A percentile compares a stretch with the other conserved stretches of the same genome.
Conservation (phyloP, 2,888 invertebrate genomes). For the Herminia tarsipennalis region DNA sequence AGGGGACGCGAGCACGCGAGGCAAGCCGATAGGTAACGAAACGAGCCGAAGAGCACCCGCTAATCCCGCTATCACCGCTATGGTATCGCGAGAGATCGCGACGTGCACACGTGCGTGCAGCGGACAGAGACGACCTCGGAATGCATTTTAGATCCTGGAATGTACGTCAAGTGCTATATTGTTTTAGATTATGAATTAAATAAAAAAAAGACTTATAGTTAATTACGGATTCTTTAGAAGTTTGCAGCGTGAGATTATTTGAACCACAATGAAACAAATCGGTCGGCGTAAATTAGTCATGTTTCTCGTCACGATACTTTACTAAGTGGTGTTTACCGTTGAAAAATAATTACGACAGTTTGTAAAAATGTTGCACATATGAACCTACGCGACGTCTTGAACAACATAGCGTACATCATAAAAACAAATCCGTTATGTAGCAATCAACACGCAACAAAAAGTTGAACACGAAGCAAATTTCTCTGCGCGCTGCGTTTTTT, state of each 20-base stretch:
- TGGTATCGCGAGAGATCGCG: constrained; percentile 58
- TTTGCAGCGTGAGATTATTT: no score
- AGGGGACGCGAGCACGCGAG: constrained; percentile 56
- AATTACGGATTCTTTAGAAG: no score
- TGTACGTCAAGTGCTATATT: constrained; percentile 26
- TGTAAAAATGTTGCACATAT: no score
- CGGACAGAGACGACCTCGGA: constrained; percentile 22
- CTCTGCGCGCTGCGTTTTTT: constrained; percentile 68
- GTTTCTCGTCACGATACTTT: no score
- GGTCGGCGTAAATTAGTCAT: no score
- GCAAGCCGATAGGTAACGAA: constrained; percentile 64
- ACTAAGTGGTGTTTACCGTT: no score
- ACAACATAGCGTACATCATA: constrained; percentile 31
- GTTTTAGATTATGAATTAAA: neutral
- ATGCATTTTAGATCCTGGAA: constrained; percentile 24
- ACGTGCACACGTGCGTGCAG: constrained; percentile 41
- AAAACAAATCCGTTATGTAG: constrained; percentile 68
- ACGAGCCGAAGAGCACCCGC: constrained; percentile 59
- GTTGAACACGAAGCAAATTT: constrained; percentile 67
- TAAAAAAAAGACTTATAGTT: no score
- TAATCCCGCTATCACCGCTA: constrained; percentile 66
- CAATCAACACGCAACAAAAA: constrained; percentile 70
- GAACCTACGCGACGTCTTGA: constrained; percentile 16
- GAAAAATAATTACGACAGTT: no score
- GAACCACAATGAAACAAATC: no score